Evolutionary conservation across 2,888 invertebrate genomes (phyloP), one percentile per base, ranked within the genome.

Genomic region (Scaptomyza polygonia): DNA sequence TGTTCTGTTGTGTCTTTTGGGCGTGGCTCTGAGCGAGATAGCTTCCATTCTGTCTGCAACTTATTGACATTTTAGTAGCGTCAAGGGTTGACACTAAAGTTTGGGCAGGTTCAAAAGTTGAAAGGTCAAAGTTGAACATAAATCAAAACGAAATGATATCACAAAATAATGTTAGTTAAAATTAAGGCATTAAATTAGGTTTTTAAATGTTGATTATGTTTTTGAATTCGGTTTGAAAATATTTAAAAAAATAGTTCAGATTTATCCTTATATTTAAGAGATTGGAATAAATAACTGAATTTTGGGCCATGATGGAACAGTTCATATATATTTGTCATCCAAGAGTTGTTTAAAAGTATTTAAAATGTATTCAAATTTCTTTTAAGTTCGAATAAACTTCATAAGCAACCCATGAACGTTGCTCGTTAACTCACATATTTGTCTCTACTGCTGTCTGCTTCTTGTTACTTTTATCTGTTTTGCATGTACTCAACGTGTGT

Each of bases 391-490:
- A n/a, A 27, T 1, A 1, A 30, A 55, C 39, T 49, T 49, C 2
- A 3, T 27, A 6, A 44, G 8, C 51, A 7, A 12, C 74, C 66
- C 70, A 51, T 49, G 18, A 21, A 0, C 14, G n/a, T 27, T 54
- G 30, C 7, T 44, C 47, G 45, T 40, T 36, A n/a, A 32, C 52
- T 62, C 56, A 43, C 47, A 55, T 42, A n/a, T 4, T 57, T 61
- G 45, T 61, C 54, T 53, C 52, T 48, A 9, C 65, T 58, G 69
- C 65, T 58, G 69, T 66, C 73, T 72, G 80, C 70, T 74, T 79
- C 77, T 78, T 86, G 83, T 75, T 86, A 85, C 84, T 85, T 88
- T 83, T 79, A 74, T 87, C 88, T 87, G 87, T 79, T 86, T 79
- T 78, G 70, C 79, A 70, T 86, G 87, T 87, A 77, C 56, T 69